Percentiles rank a stretch among this genome's conserved stretches.
phyloP scores from a whole-genome alignment of 2,113 vertebrate genomes.

The Theristicus caerulescens region DNA sequence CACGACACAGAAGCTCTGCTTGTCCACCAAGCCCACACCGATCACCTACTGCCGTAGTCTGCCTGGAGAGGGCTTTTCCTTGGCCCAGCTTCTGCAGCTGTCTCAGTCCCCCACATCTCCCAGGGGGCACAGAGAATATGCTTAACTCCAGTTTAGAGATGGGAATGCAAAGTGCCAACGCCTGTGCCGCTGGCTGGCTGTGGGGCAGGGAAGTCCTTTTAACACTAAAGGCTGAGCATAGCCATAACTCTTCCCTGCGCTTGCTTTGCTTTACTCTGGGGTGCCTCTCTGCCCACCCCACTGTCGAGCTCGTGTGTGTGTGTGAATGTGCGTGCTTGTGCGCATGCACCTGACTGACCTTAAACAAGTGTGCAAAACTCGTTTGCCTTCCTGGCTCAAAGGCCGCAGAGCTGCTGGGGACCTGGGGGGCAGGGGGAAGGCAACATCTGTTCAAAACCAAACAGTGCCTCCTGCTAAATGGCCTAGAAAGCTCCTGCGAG shows the following conservation, averaged over 20 bases:
- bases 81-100: neutral
- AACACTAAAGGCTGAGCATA: neutral
- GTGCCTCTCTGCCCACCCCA: neutral
- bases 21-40: neutral
- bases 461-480: conserved; percentile 83
- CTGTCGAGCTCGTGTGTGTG: neutral
- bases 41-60: neutral
- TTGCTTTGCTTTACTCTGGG: neutral
- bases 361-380: conserved; percentile 64
- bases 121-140: neutral
- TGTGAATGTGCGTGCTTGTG: neutral
- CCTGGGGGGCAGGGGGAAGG: conserved; percentile 32
- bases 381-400: conserved; percentile 52
- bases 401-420: conserved; percentile 30
- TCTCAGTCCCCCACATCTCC: neutral
- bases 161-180: neutral
- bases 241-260: neutral
- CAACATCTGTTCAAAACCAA: conserved; percentile 84
- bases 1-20: neutral
- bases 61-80: neutral
- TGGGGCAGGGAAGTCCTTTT: neutral
- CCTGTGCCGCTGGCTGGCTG: neutral
- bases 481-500: conserved; percentile 79
- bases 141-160: neutral
- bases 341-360: conserved; percentile 45